Conservation (phyloP, 2,113 vertebrate genomes). For the Anarhynchus alexandrinus region DNA sequence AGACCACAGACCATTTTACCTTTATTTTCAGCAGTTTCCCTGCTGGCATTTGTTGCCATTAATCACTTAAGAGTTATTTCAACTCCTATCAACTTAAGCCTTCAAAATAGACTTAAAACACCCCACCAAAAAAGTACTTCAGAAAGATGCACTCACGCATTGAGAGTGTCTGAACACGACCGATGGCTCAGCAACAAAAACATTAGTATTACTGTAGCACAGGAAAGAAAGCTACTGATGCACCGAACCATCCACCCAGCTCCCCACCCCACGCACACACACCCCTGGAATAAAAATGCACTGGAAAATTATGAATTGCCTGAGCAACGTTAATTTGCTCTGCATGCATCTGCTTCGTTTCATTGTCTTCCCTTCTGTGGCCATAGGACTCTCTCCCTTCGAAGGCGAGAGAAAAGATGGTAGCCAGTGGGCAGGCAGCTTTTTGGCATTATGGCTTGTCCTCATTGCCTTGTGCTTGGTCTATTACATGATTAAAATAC, state of each 20-base stretch:
- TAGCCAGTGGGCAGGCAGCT: background rate
- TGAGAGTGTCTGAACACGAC: background rate
- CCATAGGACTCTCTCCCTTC: background rate
- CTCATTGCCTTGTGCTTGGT: background rate
- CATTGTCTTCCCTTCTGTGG: background rate
- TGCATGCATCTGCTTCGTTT: background rate
- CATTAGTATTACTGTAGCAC: background rate
- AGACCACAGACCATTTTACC: background rate
- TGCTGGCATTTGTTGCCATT: background rate
- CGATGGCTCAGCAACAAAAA: background rate
- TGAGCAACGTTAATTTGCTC: background rate
- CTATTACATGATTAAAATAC: background rate
- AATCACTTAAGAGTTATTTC: background rate
- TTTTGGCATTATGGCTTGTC: background rate
- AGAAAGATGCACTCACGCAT: background rate
- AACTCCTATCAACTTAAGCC: background rate
- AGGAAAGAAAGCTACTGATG: background rate
- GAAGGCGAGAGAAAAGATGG: background rate
- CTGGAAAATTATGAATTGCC: background rate
- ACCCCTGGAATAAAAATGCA: background rate
- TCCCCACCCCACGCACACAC: background rate
- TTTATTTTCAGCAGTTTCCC: background rate
- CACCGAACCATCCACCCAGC: rapidly evolving
- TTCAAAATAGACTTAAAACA: background rate
- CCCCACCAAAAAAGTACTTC: background rate